A percentile compares a stretch with the other conserved stretches of the same genome.
Evolutionary conservation across 1,140 invertebrate genomes (phyloP).

Genomic region (Heliconius eleuchia): DNA sequence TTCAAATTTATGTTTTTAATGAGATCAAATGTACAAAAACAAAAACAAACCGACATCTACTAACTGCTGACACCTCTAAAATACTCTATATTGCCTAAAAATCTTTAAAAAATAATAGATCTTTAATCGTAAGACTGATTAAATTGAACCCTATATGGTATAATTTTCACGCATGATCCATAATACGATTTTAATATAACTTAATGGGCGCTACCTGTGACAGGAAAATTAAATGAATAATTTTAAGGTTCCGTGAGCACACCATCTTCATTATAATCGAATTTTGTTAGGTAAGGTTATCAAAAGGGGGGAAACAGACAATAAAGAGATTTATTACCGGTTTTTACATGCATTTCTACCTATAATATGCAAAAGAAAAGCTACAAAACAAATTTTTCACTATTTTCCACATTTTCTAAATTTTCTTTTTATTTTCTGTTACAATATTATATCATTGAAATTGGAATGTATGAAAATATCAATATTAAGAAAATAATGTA

Average conservation of each 20-base stretch:
- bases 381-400: too few species aligned
- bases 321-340: too few species aligned
- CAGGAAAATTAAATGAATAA: conserved; percentile 9
- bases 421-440: too few species aligned
- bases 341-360: too few species aligned
- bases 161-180: conserved; percentile 12
- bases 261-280: neutral
- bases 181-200: conserved; percentile 16
- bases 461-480: too few species aligned
- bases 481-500: too few species aligned
- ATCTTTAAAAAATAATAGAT: neutral
- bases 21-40: too few species aligned
- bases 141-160: conserved; percentile 10
- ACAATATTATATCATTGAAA: too few species aligned
- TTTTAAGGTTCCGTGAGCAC: conserved; percentile 9
- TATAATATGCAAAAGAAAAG: too few species aligned
- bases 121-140: neutral
- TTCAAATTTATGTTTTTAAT: too few species aligned
- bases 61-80: neutral
- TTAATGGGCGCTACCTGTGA: conserved; percentile 15
- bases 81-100: neutral
- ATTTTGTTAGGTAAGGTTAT: too few species aligned
- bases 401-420: too few species aligned
- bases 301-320: neutral
- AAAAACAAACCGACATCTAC: neutral